Conservation (phyloP, 2,888 invertebrate genomes). For the Thera obeliscata region DNA sequence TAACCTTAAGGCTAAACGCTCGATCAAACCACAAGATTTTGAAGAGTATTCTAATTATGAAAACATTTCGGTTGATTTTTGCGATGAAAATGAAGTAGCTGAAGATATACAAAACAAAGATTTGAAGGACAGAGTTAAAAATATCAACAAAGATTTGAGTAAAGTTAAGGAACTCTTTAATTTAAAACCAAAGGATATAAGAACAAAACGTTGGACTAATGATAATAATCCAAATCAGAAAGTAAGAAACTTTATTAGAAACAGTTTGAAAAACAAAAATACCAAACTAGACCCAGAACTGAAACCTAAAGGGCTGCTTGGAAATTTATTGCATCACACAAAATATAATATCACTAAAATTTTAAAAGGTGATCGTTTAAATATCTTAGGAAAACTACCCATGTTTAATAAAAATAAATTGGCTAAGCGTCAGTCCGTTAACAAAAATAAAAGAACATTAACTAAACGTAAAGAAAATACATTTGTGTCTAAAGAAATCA, state of each 20-base stretch:
- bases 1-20: constrained; percentile 53
- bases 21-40: constrained; percentile 46
- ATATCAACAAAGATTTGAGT: constrained; percentile 59
- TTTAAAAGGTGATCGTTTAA: constrained; percentile 38
- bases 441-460: constrained; percentile 8
- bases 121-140: constrained; percentile 51
- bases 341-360: constrained; percentile 38
- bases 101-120: constrained; percentile 41
- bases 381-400: constrained; percentile 24
- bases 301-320: constrained; percentile 47
- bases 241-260: constrained; percentile 43
- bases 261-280: constrained; percentile 37
- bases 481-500: constrained; percentile 2
- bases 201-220: constrained; percentile 53
- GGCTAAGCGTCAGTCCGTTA: constrained; percentile 21
- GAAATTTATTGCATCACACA: constrained; percentile 45
- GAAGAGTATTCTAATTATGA: constrained; percentile 40
- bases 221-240: constrained; percentile 36
- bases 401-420: constrained; percentile 33
- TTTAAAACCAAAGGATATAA: constrained; percentile 35
- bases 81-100: constrained; percentile 39
- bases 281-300: constrained; percentile 40
- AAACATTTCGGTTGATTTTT: constrained; percentile 46
- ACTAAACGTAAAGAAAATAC: constrained; percentile 12
- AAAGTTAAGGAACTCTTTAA: constrained; percentile 51